phyloP scores from a whole-genome alignment of 2,888 invertebrate genomes.

The Auanema freiburgensis region DNA sequence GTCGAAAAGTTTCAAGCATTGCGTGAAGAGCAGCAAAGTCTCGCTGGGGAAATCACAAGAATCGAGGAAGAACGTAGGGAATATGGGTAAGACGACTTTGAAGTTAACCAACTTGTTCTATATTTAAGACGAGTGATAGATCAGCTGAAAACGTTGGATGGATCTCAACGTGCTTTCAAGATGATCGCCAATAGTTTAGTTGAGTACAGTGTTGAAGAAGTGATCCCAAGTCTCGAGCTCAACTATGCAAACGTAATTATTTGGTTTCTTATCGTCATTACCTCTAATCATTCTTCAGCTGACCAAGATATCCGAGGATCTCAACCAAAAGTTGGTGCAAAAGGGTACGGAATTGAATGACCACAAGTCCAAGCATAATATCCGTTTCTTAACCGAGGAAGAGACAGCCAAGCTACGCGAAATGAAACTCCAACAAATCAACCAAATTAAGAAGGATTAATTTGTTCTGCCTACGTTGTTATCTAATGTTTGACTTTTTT shows the following conservation, averaged over 20 bases:
- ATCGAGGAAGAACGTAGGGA: conserved; percentile 50
- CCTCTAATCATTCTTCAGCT: conserved; percentile 29
- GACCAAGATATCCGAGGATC: conserved; percentile 25
- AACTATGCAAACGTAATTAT: conserved; percentile 36
- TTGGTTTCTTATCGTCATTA: too few species aligned
- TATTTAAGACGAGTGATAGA: conserved; percentile 42
- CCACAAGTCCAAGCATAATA: conserved; percentile 53
- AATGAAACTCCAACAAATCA: conserved; percentile 22
- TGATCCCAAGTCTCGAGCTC: conserved; percentile 39
- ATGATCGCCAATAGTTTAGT: conserved; percentile 51
- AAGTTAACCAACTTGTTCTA: not conserved
- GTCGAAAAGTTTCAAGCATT: conserved; percentile 52
- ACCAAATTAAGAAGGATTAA: conserved; percentile 1
- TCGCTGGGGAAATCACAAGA: conserved; percentile 44
- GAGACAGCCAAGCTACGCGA: conserved; percentile 42
- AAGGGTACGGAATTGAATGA: conserved; percentile 53
- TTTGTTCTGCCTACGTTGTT: not conserved
- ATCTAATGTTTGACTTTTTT: conserved; percentile 10
- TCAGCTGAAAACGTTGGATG: conserved; percentile 43
- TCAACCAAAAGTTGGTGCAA: conserved; percentile 48
- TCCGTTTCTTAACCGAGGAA: conserved; percentile 49
- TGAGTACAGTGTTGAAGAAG: conserved; percentile 45
- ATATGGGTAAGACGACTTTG: conserved; percentile 19
- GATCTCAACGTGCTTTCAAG: conserved; percentile 47
- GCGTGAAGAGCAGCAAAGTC: conserved; percentile 50